phyloP scores from a whole-genome alignment of 2,113 vertebrate genomes.

The Balaenoptera acutorostrata region DNA sequence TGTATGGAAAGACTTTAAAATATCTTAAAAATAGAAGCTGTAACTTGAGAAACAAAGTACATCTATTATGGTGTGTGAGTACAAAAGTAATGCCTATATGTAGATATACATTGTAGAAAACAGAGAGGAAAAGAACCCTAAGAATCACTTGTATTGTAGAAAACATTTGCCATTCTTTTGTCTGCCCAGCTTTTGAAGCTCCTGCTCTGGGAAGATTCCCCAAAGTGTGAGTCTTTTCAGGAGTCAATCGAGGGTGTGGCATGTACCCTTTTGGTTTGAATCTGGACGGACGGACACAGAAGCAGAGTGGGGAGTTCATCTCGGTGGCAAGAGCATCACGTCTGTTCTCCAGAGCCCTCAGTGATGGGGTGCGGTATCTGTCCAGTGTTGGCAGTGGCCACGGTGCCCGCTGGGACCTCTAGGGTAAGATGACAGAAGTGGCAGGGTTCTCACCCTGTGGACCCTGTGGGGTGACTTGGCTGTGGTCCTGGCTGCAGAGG shows the following conservation, averaged over 20 bases:
- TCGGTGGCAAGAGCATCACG: neutral
- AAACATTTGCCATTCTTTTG: neutral
- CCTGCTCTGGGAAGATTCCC: neutral
- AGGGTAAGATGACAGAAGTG: neutral
- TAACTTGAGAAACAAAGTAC: conserved; percentile 11
- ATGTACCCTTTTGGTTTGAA: neutral
- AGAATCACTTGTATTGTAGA: neutral
- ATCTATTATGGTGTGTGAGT: neutral
- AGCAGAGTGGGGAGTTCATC: neutral
- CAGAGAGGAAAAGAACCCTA: neutral
- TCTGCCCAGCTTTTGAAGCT: neutral
- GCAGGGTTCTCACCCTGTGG: neutral
- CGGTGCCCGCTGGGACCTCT: neutral
- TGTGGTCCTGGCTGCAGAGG: neutral
- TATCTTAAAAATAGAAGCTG: neutral
- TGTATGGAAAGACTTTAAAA: neutral
- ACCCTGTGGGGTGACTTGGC: neutral
- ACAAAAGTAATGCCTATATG: neutral
- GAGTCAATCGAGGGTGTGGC: neutral
- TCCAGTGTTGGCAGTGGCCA: neutral
- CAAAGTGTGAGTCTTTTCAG: neutral
- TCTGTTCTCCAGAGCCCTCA: no score
- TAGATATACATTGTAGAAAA: neutral
- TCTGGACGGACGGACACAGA: neutral
- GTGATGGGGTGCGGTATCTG: neutral